phyloP scores from a whole-genome alignment of 2,113 vertebrate species.

The Dinomys branickii region DNA sequence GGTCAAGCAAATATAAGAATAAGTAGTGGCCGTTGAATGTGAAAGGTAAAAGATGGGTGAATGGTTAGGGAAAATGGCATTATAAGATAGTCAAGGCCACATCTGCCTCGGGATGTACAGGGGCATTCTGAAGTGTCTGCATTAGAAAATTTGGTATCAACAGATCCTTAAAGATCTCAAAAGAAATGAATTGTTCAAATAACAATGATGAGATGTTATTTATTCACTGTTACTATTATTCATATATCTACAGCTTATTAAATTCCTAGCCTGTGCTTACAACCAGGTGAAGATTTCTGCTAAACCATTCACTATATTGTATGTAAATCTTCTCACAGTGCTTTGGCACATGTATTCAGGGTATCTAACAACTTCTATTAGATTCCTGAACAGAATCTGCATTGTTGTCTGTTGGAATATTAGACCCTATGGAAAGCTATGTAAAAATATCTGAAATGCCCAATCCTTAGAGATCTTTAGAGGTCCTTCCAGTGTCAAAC shows the following conservation, averaged over 20 bases:
- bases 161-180: neutral
- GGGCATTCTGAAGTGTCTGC: neutral
- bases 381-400: neutral
- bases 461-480: neutral
- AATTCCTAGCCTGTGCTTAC: neutral
- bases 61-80: neutral
- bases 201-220: neutral
- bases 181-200: neutral
- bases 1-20: neutral
- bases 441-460: neutral
- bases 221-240: neutral
- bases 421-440: neutral
- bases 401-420: neutral
- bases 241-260: neutral
- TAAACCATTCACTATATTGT: neutral
- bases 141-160: neutral
- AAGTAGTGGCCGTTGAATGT: conserved; percentile 40
- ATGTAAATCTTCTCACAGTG: neutral
- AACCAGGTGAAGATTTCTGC: neutral
- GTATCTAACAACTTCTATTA: neutral
- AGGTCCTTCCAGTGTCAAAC: neutral
- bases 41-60: neutral
- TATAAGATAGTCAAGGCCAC: neutral
- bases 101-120: neutral
- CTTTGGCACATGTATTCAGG: neutral